Evolutionary conservation across 2,113 vertebrate genomes (phyloP).

Genomic region (Piprites chloris): DNA sequence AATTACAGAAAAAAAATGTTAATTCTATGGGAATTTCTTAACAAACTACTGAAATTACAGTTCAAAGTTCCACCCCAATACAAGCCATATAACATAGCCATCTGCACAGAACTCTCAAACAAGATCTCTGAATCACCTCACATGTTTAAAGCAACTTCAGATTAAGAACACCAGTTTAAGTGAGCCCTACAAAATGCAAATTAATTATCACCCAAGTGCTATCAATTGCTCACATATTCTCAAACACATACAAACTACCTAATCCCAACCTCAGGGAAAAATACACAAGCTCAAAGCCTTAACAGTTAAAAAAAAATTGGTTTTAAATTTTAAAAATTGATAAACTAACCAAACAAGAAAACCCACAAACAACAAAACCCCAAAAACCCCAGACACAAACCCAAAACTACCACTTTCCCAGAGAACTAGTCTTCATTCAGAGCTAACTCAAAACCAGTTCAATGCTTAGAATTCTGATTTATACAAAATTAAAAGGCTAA

Average conservation of each 20-base stretch:
- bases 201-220: neutral
- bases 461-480: neutral
- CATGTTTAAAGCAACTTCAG: neutral
- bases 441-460: neutral
- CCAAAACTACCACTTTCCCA: neutral
- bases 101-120: neutral
- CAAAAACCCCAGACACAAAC: neutral
- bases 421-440: neutral
- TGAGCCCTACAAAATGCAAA: neutral
- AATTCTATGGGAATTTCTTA: neutral
- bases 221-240: neutral
- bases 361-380: neutral
- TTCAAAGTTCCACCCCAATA: neutral
- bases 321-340: neutral
- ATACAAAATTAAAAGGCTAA: neutral
- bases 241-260: neutral
- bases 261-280: neutral
- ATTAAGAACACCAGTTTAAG: neutral
- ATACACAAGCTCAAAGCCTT: neutral
- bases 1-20: neutral
- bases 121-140: neutral
- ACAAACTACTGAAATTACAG: neutral
- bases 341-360: neutral
- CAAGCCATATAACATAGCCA: accelerated
- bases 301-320: neutral